Evolutionary conservation across 2,113 vertebrate species (phyloP), one percentile per base, ranked within the genome.

Genomic region (Callithrix jacchus): DNA sequence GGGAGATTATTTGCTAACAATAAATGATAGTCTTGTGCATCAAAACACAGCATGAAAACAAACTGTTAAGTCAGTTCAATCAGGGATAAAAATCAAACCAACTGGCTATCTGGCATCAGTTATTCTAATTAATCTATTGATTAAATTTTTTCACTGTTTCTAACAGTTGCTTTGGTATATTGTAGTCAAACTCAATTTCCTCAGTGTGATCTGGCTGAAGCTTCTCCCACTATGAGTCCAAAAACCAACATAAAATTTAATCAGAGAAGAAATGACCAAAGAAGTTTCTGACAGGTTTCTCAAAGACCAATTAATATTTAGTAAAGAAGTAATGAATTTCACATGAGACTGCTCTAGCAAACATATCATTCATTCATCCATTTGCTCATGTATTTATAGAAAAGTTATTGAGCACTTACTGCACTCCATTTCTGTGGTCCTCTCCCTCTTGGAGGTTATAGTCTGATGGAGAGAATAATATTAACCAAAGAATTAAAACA

Each of bases 111-210:
- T 70, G 58, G 42, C 27, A 77, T 92, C 87, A 88, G 54, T 87
- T 93, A 92, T 89, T 87, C 40, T 94, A 93, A 97, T 96, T 81
- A 92, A 77, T 37, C 47, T 90, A 32, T 14, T 88, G 27, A 93
- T 79, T 40, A 37, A 73, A 79, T 83, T 64, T 79, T 68, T 49
- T 95, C 42, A 96, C 52, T 87, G 6, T 92, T 96, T 92, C 49
- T 88, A 90, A 7, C 23, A 87, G 14, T 87, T 83, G 45, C n/a
- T 89, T 84, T 87, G 17, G 8, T 32, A 82, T 71, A 70, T 58
- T 82, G 4, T 47, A 87, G 37, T 89, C 37, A 58, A 35, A 87
- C 18, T 42, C 40, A 23, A 42, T 87, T 87, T 94, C 27, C 47
- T 84, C n/a, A 68, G 11, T 58, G 3, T 7, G 0, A 3, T 27